phyloP scores from a whole-genome alignment of 2,888 invertebrate genomes.

The Chydorus sphaericus region DNA sequence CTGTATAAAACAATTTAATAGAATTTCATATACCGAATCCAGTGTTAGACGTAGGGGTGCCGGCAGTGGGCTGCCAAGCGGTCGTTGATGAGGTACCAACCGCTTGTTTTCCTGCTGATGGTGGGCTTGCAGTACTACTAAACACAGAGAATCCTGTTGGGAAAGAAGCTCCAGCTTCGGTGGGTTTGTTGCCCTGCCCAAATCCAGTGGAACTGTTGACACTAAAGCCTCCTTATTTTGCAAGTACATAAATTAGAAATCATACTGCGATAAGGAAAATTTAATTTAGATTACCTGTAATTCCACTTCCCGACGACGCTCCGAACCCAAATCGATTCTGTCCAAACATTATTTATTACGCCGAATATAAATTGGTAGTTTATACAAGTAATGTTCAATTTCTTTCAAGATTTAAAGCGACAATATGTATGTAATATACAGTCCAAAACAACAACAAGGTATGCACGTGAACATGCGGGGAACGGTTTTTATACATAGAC shows the following conservation, averaged over 20 bases:
- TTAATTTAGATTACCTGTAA: too few species aligned
- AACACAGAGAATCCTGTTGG: constrained; percentile 37
- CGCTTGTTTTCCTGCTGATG: constrained; percentile 8
- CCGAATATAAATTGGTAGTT: too few species aligned
- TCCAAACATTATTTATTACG: constrained; percentile 20
- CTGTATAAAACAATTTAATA: too few species aligned
- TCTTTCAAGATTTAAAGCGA: too few species aligned
- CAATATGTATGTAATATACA: too few species aligned
- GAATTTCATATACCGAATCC: constrained; percentile 19
- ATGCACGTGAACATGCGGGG: too few species aligned
- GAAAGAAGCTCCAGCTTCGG: constrained; percentile 31
- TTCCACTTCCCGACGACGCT: constrained; percentile 18
- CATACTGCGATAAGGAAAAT: neutral
- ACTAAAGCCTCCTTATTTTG: constrained; percentile 19
- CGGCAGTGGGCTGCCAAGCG: constrained; percentile 32
- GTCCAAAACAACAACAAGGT: too few species aligned
- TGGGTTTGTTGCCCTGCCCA: constrained; percentile 38
- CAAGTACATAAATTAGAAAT: neutral
- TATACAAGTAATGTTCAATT: too few species aligned
- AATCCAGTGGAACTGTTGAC: constrained; percentile 31
- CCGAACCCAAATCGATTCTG: constrained; percentile 20
- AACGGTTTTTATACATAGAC: too few species aligned
- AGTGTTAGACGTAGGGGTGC: constrained; percentile 16
- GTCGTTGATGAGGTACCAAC: constrained; percentile 31
- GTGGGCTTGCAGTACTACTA: constrained; percentile 30